A percentile compares a stretch with the other conserved stretches of the same genome.
These are phyloP conservation scores for Anguilla rostrata DNA, from an alignment of 2,113 vertebrate genomes.

Conservation along the genomic window DNA sequence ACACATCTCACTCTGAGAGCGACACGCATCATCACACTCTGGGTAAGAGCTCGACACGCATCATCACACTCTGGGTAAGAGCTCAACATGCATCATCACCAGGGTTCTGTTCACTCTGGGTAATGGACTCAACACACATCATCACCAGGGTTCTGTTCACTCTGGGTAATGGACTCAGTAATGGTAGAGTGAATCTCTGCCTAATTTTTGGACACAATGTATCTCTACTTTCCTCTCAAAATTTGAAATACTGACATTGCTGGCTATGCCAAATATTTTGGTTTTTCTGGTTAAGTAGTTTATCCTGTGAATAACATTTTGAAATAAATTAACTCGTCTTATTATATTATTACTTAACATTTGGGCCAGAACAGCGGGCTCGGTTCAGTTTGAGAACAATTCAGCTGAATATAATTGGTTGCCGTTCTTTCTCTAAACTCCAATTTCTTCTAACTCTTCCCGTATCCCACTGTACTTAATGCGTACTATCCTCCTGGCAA, in stretches of 20 bases:
- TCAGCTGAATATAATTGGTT: background rate
- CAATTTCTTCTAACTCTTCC: background rate
- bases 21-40: no score
- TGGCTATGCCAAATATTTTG: background rate
- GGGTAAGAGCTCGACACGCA: background rate
- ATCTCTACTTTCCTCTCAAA: no score
- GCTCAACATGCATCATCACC: no score
- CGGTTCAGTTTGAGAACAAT: background rate
- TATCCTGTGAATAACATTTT: background rate
- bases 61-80: conserved; percentile 18
- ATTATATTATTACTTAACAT: background rate
- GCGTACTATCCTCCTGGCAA: background rate
- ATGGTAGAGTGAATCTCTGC: no score
- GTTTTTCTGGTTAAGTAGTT: background rate
- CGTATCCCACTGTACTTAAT: background rate
- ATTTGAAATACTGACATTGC: background rate
- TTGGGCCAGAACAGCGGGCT: background rate
- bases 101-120: no score
- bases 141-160: background rate
- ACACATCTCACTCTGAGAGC: no score
- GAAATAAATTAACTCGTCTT: background rate
- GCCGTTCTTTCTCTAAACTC: background rate
- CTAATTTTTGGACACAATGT: no score
- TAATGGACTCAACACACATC: background rate
- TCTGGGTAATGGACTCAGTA: no score